Evolutionary conservation across 2,888 invertebrate species (phyloP).

Genomic region (Watsonalla cultraria): DNA sequence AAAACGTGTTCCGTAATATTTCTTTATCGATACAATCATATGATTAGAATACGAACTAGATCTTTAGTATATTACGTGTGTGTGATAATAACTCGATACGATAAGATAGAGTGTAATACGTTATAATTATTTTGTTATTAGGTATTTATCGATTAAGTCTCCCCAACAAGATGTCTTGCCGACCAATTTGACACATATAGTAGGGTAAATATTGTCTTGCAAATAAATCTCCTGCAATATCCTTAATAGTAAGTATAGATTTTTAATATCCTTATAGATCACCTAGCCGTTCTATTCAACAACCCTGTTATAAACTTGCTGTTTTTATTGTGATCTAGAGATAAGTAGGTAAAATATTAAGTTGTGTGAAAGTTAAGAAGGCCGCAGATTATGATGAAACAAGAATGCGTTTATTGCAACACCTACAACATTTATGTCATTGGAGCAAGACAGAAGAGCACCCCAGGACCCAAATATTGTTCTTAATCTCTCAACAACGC

Average conservation of each 20-base stretch:
- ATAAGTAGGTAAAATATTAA: conserved; percentile 3
- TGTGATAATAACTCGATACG: too few species aligned
- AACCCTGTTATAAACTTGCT: neutral
- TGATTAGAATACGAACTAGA: neutral
- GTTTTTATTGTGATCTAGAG: neutral
- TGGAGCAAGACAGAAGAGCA: conserved; percentile 10
- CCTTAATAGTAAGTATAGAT: too few species aligned
- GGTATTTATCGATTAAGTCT: too few species aligned
- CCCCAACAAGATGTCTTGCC: too few species aligned
- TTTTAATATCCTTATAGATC: too few species aligned
- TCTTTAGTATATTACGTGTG: too few species aligned
- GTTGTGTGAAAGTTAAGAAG: conserved; percentile 8
- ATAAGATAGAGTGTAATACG: too few species aligned
- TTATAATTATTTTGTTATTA: too few species aligned
- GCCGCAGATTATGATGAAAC: conserved; percentile 29
- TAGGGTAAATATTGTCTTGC: too few species aligned
- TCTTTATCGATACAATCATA: neutral
- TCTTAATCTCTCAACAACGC: neutral
- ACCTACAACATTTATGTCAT: conserved; percentile 5
- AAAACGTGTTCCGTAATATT: neutral
- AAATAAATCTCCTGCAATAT: too few species aligned
- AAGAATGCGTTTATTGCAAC: conserved; percentile 41
- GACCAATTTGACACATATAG: too few species aligned
- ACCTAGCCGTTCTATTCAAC: too few species aligned
- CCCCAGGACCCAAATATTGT: neutral